A percentile compares a stretch with the other conserved stretches of the same genome.
phyloP scores from a whole-genome alignment of 2,113 vertebrate species.

The Marmota monax region DNA sequence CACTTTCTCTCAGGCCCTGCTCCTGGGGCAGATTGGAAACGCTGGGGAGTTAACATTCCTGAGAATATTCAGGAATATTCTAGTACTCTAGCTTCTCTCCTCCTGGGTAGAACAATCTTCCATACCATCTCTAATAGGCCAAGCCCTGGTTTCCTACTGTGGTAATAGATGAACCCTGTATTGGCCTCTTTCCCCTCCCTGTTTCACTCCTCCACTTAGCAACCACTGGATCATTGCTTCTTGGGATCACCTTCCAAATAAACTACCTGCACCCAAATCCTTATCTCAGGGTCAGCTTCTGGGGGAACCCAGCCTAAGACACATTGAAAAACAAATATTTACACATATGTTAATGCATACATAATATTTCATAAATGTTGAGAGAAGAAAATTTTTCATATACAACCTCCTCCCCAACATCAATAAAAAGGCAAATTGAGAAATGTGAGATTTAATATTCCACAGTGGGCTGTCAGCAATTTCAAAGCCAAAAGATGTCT shows the following conservation, averaged over 20 bases:
- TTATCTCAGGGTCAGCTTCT: constrained; percentile 33
- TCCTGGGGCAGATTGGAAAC: not conserved
- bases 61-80: not conserved
- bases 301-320: not conserved
- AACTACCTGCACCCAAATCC: constrained; percentile 22
- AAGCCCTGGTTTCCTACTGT: not conserved
- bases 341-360: constrained; percentile 61
- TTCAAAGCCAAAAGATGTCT: constrained; percentile 83
- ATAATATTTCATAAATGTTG: constrained; percentile 75
- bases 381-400: constrained; percentile 72
- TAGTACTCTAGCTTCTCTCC: not conserved
- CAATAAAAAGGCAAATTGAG: constrained; percentile 81
- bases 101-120: not conserved
- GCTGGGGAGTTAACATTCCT: not conserved
- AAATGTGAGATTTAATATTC: constrained; percentile 83
- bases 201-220: not conserved
- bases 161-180: not conserved
- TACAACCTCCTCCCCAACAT: constrained; percentile 71
- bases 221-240: not conserved
- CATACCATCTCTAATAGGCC: not conserved
- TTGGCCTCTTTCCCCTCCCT: not conserved
- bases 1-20: not conserved
- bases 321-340: constrained; percentile 75
- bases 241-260: constrained; percentile 13
- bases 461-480: constrained; percentile 80